phyloP scores from a whole-genome alignment of 2,888 invertebrate genomes.

The Drosophila maculinotata region DNA sequence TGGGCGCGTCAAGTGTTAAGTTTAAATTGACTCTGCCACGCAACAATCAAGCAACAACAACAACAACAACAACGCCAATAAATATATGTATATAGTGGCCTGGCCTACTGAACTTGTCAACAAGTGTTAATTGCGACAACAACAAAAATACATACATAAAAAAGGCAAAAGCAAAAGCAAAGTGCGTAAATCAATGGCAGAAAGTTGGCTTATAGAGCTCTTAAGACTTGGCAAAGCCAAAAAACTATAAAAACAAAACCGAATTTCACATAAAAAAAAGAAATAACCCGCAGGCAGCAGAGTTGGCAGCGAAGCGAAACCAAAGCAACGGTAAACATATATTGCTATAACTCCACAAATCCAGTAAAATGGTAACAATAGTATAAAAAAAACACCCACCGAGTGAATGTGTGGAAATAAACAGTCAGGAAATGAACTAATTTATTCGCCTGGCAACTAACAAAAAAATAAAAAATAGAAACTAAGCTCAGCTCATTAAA shows the following conservation, averaged over 20 bases:
- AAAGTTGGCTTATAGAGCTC: too few species aligned
- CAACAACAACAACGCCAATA: constrained; percentile 22
- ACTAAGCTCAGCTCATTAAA: background rate
- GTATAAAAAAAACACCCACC: constrained; percentile 21
- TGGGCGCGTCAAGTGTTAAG: constrained; percentile 63
- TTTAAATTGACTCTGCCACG: constrained; percentile 55
- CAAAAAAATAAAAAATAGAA: background rate
- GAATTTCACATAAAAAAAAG: constrained; percentile 13
- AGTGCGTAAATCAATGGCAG: constrained; percentile 50
- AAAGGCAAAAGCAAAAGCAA: constrained; percentile 6
- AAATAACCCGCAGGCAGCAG: constrained; percentile 6
- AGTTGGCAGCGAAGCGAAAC: constrained; percentile 23
- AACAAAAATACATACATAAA: constrained; percentile 10
- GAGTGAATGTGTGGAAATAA: constrained; percentile 36
- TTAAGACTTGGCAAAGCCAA: constrained; percentile 30
- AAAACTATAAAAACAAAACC: constrained; percentile 9
- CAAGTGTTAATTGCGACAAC: constrained; percentile 77
- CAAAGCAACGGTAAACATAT: constrained; percentile 2
- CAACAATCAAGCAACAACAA: constrained; percentile 42
- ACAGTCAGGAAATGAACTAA: constrained; percentile 48
- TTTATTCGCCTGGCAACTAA: constrained; percentile 32
- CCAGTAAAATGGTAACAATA: constrained; percentile 10
- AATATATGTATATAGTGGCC: constrained; percentile 29
- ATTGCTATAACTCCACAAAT: constrained; percentile 13
- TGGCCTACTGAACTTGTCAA: constrained; percentile 82